Base-by-base conservation (phyloP, 2,797 vertebrate genomes). In the Ciconia nigra region DNA sequence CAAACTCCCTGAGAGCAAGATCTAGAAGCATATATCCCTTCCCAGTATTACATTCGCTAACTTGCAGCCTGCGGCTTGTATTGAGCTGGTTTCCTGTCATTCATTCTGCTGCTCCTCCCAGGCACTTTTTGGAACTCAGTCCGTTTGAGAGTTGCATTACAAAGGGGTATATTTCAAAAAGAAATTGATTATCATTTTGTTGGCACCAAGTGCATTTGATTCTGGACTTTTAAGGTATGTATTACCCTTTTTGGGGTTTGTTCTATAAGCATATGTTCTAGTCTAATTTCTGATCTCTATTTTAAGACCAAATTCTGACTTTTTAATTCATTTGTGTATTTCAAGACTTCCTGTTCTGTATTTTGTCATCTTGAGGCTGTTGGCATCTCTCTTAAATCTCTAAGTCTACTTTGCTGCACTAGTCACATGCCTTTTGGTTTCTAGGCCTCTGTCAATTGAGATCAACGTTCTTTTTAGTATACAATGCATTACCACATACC, bases 301-400 rank as follows among this genome's bases (percentile, higher is more conserved):
- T 90, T 91, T 29, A 62, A 89, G 65, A 67, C 52, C 7, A 29
- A 94, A 76, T 95, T 86, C 54, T 90, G 67, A 63, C 65, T 59
- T 83, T 42, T 86, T 54, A 59, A 62, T 90, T 91, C 72, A 96
- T 97, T 96, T 98, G 90, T 54, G 52, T 95, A 83, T 96, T 98
- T 97, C 80, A 98, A 97, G 97, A 97, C 97, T 98, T 99, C 98
- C 98, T 98, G 97, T 82, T 70, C 96, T 97, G 97, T 97, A 96
- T 98, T 98, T 97, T 96, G 46, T 98, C 97, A 97, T 96, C 91
- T 92, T 87, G 89, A 97, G 95, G 90, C 97, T 95, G 96, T 93
- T 97, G 95, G 96, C 93, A 96, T 98, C 98, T 97, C 96, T 63
- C 39, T 81, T 37, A 47, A 57, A 51, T 89, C 66, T 83, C 47